Evolutionary conservation across 2,888 invertebrate genomes (phyloP).

Genomic region (Prosapia bicincta): DNA sequence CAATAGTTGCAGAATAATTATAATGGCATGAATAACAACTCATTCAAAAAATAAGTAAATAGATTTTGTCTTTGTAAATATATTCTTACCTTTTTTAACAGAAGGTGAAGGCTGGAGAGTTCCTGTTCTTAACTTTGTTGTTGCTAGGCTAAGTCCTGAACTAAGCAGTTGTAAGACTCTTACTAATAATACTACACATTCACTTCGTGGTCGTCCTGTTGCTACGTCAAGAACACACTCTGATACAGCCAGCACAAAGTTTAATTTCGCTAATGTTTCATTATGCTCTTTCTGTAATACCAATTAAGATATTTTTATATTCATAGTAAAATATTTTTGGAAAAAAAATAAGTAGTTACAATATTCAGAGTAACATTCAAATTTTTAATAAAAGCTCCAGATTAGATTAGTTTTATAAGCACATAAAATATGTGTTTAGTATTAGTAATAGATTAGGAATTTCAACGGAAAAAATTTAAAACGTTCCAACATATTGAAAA

Average conservation of each 20-base stretch:
- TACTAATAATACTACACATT: conserved; percentile 83
- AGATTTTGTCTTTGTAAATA: no score
- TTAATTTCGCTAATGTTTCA: conserved; percentile 93
- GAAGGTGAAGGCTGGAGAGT: conserved; percentile 86
- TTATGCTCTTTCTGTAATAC: conserved; percentile 81
- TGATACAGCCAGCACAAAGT: conserved; percentile 93
- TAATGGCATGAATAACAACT: no score
- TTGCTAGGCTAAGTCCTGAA: conserved; percentile 88
- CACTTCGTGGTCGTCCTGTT: conserved; percentile 57
- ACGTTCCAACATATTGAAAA: no score
- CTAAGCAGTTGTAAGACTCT: conserved; percentile 91
- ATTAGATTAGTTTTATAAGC: not conserved
- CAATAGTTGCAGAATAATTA: no score
- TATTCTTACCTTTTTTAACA: conserved; percentile 86
- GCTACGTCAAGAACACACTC: conserved; percentile 92
- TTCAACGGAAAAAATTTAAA: no score
- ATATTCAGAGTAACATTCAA: not conserved
- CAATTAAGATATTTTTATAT: conserved; percentile 14
- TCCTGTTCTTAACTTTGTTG: conserved; percentile 77
- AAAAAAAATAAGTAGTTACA: not conserved
- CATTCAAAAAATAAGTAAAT: no score
- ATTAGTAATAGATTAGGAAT: no score
- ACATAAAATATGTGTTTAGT: no score
- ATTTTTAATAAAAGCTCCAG: not conserved
- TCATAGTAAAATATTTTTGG: not conserved